Evolutionary conservation across 2,888 invertebrate species (phyloP).

Genomic region (Malthinus flaveolus): DNA sequence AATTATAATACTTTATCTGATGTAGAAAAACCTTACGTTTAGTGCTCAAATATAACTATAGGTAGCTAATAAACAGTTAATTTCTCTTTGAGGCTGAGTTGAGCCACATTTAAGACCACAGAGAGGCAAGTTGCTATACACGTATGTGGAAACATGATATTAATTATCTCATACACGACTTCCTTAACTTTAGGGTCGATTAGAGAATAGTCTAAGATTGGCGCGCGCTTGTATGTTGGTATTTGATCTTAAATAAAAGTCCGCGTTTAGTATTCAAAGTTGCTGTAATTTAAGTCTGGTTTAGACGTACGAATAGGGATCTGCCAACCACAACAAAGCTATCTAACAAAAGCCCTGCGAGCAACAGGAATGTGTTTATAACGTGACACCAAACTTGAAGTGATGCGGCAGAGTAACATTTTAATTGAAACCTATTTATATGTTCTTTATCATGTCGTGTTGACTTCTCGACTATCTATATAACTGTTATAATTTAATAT

Average conservation of each 20-base stretch:
- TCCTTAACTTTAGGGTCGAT: no score
- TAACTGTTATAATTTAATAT: background rate
- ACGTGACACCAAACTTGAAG: conserved; percentile 21
- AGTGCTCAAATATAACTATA: no score
- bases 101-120: no score
- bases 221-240: no score
- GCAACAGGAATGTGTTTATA: conserved; percentile 25
- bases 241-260: conserved; percentile 14
- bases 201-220: no score
- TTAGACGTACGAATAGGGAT: conserved; percentile 16
- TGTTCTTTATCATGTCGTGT: conserved; percentile 10
- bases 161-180: no score
- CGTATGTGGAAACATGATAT: no score
- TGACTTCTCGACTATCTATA: background rate
- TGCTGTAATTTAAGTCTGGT: conserved; percentile 18
- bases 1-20: no score
- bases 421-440: conserved; percentile 18
- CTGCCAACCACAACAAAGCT: conserved; percentile 23
- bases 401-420: conserved; percentile 12
- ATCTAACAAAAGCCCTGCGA: conserved; percentile 19
- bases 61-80: no score
- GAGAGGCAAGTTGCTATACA: no score
- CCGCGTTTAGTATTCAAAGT: conserved; percentile 12
- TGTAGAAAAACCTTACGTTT: no score
- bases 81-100: no score